Evolutionary conservation across 2,888 invertebrate species (phyloP).

Genomic region (Microplitis deprimator): DNA sequence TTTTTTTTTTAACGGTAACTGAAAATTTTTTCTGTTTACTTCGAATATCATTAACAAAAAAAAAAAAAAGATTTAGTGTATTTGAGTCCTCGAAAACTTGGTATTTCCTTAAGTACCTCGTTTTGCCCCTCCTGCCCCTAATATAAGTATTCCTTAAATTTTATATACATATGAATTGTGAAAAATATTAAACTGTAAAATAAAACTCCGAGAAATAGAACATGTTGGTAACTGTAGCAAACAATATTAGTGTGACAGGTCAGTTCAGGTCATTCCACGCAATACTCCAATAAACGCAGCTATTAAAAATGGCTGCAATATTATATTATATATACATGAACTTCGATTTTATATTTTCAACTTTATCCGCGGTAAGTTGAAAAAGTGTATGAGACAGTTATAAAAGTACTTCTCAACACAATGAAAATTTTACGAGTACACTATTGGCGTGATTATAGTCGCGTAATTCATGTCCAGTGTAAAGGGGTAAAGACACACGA

Average conservation of each 20-base stretch:
- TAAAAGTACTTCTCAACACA: constrained; percentile 41
- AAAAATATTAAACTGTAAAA: neutral
- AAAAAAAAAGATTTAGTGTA: too few species aligned
- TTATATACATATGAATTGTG: too few species aligned
- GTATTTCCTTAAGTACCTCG: too few species aligned
- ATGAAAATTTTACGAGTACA: constrained; percentile 52
- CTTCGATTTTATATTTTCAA: constrained; percentile 20
- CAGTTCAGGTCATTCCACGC: constrained; percentile 23
- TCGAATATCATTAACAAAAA: too few species aligned
- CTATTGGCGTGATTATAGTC: constrained; percentile 32
- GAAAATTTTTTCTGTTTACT: too few species aligned
- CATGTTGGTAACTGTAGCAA: neutral
- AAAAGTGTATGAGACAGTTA: constrained; percentile 27
- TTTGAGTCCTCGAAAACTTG: too few species aligned
- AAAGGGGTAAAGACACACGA: constrained; percentile 14
- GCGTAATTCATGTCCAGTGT: constrained; percentile 25
- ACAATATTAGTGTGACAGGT: constrained; percentile 23
- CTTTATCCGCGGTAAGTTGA: constrained; percentile 4
- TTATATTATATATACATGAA: constrained; percentile 23
- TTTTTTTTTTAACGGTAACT: too few species aligned
- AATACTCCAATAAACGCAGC: constrained; percentile 5
- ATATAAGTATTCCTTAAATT: too few species aligned
- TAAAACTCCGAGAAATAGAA: neutral
- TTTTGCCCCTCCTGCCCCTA: too few species aligned
- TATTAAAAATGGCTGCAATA: neutral